Evolutionary conservation across 2,797 vertebrate genomes (phyloP).

Genomic region (Pyrocephalus nanus): DNA sequence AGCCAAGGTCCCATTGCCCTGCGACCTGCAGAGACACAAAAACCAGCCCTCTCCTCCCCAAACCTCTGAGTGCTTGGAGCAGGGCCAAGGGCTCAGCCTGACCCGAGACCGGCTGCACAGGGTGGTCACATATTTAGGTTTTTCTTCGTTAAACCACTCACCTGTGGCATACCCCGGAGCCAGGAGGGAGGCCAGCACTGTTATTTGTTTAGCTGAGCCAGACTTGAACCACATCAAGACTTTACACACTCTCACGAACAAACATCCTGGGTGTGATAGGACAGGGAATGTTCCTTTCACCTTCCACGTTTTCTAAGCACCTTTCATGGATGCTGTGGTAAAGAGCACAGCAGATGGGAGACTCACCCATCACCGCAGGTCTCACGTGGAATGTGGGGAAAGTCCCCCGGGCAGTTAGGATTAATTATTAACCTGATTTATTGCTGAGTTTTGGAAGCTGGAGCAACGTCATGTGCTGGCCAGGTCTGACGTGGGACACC

Average conservation of each 20-base stretch:
- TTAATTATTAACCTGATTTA: conserved; percentile 40
- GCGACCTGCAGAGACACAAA: fast-evolving
- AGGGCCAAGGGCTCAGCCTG: neutral
- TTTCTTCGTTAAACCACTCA: neutral
- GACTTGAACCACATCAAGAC: neutral
- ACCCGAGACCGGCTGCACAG: fast-evolving
- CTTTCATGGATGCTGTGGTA: neutral
- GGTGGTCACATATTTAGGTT: neutral
- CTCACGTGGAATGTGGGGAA: neutral
- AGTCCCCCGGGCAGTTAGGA: neutral
- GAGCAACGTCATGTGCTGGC: neutral
- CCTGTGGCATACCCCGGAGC: neutral
- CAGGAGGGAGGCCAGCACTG: neutral
- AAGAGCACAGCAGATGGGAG: neutral
- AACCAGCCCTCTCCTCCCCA: neutral
- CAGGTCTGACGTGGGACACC: neutral
- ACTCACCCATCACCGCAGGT: fast-evolving
- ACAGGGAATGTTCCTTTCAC: neutral
- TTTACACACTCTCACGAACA: neutral
- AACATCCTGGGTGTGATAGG: conserved; percentile 23
- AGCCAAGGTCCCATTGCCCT: neutral
- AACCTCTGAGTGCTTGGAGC: neutral
- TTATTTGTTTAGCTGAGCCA: neutral
- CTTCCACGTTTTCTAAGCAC: neutral
- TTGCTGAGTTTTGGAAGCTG: neutral